These are phyloP conservation scores for Drepanosiphum platanoidis DNA, from an alignment of 2,888 invertebrate species.

Conservation along the genomic window DNA sequence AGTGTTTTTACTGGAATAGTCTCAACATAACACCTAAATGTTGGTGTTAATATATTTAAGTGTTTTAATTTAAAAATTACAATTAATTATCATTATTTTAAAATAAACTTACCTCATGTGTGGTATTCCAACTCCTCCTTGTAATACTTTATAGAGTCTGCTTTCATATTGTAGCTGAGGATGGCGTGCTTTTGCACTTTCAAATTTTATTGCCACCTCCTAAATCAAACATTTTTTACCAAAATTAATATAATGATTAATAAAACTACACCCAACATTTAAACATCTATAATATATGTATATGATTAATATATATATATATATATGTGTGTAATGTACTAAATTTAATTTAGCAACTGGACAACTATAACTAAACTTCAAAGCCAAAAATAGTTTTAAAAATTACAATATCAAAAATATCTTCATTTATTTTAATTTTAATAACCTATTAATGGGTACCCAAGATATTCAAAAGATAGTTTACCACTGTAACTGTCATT, in stretches of 20 bases:
- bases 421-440: too few species aligned
- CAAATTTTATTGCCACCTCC: conserved; percentile 99
- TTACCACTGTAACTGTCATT: too few species aligned
- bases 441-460: too few species aligned
- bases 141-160: conserved; percentile 97
- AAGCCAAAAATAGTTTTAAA: neutral
- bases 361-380: too few species aligned
- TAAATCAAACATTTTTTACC: conserved; percentile 68
- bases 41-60: too few species aligned
- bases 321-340: neutral
- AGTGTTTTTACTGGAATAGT: too few species aligned
- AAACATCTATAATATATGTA: neutral
- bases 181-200: conserved; percentile 95
- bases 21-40: too few species aligned
- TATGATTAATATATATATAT: neutral
- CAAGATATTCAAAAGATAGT: too few species aligned
- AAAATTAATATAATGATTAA: neutral
- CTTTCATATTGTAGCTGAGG: conserved; percentile 99
- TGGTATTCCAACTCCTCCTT: conserved; percentile 96
- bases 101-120: conserved; percentile 81
- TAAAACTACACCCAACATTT: neutral
- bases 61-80: too few species aligned
- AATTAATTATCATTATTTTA: too few species aligned
- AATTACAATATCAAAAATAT: neutral
- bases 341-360: neutral